phyloP scores from a whole-genome alignment of 2,113 vertebrate species.

The Calyptomena viridis region DNA sequence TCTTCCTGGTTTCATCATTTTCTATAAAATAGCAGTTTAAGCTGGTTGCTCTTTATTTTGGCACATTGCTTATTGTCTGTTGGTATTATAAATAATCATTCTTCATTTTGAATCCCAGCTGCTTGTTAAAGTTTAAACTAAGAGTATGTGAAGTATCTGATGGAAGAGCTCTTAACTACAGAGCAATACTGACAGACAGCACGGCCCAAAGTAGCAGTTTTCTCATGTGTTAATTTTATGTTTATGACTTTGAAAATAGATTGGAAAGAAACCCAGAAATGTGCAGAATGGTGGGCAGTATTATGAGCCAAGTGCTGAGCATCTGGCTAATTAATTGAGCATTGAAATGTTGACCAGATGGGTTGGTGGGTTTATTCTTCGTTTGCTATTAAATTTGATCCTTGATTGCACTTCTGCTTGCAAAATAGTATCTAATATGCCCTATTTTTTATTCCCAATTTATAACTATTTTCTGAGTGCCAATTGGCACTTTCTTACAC shows the following conservation, averaged over 20 bases:
- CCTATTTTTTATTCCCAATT: neutral
- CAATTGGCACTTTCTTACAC: neutral
- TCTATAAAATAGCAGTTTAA: neutral
- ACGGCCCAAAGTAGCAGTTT: neutral
- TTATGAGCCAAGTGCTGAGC: slow-evolving; percentile 70
- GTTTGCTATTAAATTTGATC: slow-evolving; percentile 57
- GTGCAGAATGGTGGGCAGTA: slow-evolving; percentile 27
- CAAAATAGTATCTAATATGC: neutral
- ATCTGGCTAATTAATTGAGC: slow-evolving; percentile 66
- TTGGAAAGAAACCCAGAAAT: slow-evolving; percentile 66
- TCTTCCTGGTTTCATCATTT: neutral
- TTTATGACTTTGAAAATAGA: slow-evolving; percentile 38
- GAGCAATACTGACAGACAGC: neutral
- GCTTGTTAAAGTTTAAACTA: neutral
- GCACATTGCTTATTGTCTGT: neutral
- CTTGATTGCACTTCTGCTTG: slow-evolving; percentile 23
- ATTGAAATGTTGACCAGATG: slow-evolving; percentile 75
- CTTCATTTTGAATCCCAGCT: neutral
- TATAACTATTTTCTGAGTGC: neutral
- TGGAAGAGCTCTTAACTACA: neutral
- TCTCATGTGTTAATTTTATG: slow-evolving; percentile 65
- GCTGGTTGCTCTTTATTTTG: neutral
- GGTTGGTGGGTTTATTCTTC: slow-evolving; percentile 66
- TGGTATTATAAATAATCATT: neutral
- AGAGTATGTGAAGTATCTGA: neutral